Conservation (phyloP, 2,888 invertebrate species). For the Nebria brevicollis region DNA sequence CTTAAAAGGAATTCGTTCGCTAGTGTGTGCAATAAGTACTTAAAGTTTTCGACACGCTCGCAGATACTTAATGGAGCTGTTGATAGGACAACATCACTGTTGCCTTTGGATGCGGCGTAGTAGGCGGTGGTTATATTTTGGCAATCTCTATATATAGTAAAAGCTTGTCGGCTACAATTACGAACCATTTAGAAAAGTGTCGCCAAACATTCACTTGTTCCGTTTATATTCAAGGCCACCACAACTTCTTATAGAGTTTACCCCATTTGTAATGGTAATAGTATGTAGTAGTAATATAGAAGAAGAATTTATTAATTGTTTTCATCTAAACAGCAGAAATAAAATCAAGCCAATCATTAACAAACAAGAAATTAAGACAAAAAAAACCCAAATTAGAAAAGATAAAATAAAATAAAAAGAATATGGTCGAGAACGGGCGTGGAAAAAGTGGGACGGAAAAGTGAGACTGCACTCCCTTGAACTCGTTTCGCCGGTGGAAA, state of each 20-base stretch:
- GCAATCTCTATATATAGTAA: not conserved
- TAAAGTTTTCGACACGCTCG: no score
- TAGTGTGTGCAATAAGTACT: no score
- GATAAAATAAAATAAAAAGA: not conserved
- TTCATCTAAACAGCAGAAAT: not conserved
- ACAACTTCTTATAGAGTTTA: not conserved
- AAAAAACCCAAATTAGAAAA: not conserved
- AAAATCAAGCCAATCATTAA: not conserved
- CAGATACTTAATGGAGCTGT: not conserved
- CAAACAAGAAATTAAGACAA: not conserved
- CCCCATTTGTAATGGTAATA: not conserved
- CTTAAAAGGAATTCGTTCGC: no score
- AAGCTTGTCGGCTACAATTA: not conserved
- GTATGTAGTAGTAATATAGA: not conserved
- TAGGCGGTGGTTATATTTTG: not conserved
- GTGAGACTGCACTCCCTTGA: slow-evolving; percentile 1
- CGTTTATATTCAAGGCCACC: not conserved
- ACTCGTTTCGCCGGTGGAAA: not conserved
- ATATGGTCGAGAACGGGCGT: not conserved
- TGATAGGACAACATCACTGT: not conserved
- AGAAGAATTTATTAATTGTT: no score
- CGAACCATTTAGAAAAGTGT: not conserved
- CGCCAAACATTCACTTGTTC: not conserved
- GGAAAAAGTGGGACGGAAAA: not conserved
- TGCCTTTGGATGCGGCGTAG: no score